Evolutionary conservation across 2,888 invertebrate species (phyloP).

Genomic region (Ectemnius lituratus): DNA sequence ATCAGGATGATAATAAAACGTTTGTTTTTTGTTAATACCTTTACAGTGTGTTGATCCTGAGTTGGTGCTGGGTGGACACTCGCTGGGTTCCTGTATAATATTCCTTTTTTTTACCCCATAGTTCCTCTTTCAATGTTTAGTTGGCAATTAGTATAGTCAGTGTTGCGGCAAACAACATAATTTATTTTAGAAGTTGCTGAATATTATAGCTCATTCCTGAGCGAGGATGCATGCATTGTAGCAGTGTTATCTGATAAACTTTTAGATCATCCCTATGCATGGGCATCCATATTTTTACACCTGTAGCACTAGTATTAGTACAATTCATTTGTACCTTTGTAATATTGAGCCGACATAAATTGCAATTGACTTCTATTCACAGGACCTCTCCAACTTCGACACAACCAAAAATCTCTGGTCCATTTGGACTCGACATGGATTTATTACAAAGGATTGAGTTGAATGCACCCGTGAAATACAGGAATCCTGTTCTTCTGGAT

Average conservation of each 20-base stretch:
- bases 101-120: no score
- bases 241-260: not conserved
- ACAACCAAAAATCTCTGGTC: slow-evolving; percentile 80
- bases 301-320: no score
- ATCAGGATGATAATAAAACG: slow-evolving; percentile 59
- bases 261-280: slow-evolving; percentile 7
- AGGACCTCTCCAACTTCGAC: slow-evolving; percentile 56
- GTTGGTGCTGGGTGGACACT: slow-evolving; percentile 47
- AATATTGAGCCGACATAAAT: no score
- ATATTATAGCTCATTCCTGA: no score
- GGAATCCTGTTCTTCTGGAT: slow-evolving; percentile 76
- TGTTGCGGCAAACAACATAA: no score
- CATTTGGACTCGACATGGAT: slow-evolving; percentile 88
- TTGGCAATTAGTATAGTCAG: no score
- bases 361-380: slow-evolving; percentile 11
- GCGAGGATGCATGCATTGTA: no score
- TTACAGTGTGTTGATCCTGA: slow-evolving; percentile 29
- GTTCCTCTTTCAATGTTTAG: no score
- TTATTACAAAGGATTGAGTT: slow-evolving; percentile 85
- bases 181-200: no score
- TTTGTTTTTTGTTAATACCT: slow-evolving; percentile 56
- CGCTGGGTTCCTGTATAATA: not conserved
- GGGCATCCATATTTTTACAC: slow-evolving; percentile 3
- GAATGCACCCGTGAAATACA: slow-evolving; percentile 72
- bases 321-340: no score